phyloP scores from a whole-genome alignment of 2,113 vertebrate genomes.

The Lipotes vexillifer region DNA sequence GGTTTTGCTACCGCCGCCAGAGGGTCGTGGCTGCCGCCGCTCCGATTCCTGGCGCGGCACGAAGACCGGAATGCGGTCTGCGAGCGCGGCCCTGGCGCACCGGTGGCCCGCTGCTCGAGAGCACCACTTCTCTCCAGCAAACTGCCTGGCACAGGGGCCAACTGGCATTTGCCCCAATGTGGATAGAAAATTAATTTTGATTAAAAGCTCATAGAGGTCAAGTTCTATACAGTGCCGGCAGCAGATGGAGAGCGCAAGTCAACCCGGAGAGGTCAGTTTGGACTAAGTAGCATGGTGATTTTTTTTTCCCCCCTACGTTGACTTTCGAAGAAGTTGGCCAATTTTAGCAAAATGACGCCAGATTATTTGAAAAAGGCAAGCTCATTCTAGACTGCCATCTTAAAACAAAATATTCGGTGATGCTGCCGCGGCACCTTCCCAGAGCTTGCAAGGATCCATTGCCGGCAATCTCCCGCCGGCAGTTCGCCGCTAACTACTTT shows the following conservation, averaged over 20 bases:
- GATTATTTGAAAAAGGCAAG: constrained; percentile 21
- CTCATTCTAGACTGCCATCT: background rate
- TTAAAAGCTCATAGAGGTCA: constrained; percentile 41
- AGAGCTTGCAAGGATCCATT: background rate
- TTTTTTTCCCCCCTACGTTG: background rate
- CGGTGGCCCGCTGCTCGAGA: background rate
- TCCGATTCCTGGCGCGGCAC: background rate
- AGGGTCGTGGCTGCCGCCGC: background rate
- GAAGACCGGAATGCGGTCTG: background rate
- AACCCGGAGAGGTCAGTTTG: constrained; percentile 1
- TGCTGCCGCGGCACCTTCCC: background rate
- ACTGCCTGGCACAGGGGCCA: background rate
- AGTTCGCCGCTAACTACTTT: background rate
- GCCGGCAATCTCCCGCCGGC: background rate
- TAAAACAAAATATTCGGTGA: background rate
- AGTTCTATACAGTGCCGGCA: constrained; percentile 15
- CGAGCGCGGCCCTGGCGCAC: background rate
- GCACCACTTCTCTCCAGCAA: background rate
- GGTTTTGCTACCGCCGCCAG: background rate
- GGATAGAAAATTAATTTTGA: constrained; percentile 36
- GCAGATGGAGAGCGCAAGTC: constrained; percentile 21
- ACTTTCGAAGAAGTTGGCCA: constrained; percentile 59
- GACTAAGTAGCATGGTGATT: background rate
- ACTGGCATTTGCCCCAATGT: constrained; percentile 35
- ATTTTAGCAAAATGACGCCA: constrained; percentile 23